Evolutionary conservation across 2,113 vertebrate genomes (phyloP).

Genomic region (Brachypteracias leptosomus): DNA sequence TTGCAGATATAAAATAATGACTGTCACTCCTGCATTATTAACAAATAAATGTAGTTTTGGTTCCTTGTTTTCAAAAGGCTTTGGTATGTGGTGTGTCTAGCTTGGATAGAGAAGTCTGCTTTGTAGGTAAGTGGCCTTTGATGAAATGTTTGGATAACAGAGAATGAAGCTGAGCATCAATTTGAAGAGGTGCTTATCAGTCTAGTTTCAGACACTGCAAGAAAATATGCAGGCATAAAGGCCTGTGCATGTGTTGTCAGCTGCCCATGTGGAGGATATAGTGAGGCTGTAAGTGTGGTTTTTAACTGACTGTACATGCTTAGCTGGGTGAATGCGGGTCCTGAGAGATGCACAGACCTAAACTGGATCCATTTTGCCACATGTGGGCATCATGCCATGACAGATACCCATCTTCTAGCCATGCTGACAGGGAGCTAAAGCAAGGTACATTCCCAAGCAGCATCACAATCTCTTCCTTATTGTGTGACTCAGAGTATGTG

Average conservation of each 20-base stretch:
- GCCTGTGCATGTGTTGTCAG: not conserved
- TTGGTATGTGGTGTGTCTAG: not conserved
- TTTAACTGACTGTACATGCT: not conserved
- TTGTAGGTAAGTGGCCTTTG: not conserved
- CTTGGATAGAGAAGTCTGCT: not conserved
- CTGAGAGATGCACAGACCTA: not conserved
- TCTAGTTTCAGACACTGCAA: not conserved
- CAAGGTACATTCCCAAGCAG: not conserved
- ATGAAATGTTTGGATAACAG: conserved; percentile 13
- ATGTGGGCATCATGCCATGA: accelerated
- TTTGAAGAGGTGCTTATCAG: conserved; percentile 7
- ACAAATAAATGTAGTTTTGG: not conserved
- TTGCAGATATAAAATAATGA: not conserved
- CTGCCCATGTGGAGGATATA: accelerated
- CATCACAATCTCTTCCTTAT: not conserved
- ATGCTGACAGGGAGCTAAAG: not conserved
- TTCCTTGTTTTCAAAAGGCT: conserved; percentile 4
- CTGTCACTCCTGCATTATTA: not conserved
- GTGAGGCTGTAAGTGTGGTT: not conserved
- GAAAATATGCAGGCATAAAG: not conserved
- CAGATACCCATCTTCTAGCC: not conserved
- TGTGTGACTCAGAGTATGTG: not conserved
- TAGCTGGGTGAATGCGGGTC: not conserved
- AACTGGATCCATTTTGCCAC: not conserved
- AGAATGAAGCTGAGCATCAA: not conserved